Conservation (phyloP, 2,888 invertebrate species). For the Hyposoter didymator region DNA sequence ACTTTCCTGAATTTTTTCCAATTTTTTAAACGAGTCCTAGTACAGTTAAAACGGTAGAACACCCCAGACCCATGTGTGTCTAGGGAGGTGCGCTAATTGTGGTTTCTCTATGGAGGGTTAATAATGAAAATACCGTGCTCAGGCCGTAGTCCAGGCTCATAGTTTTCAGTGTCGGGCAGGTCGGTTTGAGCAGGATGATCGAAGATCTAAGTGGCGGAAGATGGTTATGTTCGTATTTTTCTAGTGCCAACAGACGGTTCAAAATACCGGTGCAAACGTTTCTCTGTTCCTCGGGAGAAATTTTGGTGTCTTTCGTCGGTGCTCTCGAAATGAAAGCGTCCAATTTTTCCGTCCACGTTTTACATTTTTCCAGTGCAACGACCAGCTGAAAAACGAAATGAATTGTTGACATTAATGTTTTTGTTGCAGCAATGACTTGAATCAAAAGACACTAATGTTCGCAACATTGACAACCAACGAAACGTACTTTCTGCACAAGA, state of each 20-base stretch:
- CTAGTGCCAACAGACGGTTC: slow-evolving; percentile 86
- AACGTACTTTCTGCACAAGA: not conserved
- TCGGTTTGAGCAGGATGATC: slow-evolving; percentile 88
- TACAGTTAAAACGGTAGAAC: no score
- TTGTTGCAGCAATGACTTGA: no score
- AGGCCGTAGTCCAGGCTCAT: slow-evolving; percentile 89
- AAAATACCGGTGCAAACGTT: slow-evolving; percentile 84
- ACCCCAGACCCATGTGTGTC: no score
- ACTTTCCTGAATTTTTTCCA: no score
- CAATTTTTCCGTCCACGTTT: slow-evolving; percentile 87
- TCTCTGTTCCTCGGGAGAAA: slow-evolving; percentile 83
- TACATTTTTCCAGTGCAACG: slow-evolving; percentile 85
- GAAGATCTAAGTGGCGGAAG: slow-evolving; percentile 86
- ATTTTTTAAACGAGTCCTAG: no score
- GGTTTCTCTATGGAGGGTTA: no score
- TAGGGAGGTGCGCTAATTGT: no score
- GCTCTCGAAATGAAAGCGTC: slow-evolving; percentile 84
- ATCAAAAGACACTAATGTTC: no score
- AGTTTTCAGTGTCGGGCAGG: slow-evolving; percentile 85
- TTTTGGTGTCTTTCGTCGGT: slow-evolving; percentile 80
- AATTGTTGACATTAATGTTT: not conserved
- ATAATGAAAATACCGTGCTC: slow-evolving; percentile 74
- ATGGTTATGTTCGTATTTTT: slow-evolving; percentile 84
- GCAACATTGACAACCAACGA: no score
- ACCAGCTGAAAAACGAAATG: slow-evolving; percentile 70